Base-by-base conservation (phyloP, 92 coral and sea anemone species). In the Umimayanthus chanpuru region DNA sequence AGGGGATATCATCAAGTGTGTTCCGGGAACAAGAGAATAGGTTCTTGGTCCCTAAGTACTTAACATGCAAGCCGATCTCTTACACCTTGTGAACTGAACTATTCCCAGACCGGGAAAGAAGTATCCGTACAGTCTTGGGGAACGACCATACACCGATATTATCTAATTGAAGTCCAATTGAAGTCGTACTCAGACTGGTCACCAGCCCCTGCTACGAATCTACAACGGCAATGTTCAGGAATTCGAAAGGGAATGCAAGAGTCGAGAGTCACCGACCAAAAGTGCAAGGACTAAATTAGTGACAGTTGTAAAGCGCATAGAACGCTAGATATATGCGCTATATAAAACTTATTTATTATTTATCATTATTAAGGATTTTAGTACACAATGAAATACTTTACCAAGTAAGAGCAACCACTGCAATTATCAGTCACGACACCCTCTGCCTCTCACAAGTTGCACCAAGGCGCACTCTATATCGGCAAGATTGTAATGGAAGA, bases 61-160 rank as follows among this genome's bases (percentile, higher is more conserved):
- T 58, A n/a, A 85, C 80, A 85, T 85, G 81, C 81, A 28, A 73
- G 81, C 36, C 9, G 68, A 44, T 68, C 58, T 9, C 76, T 82
- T 39, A 65, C 56, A 4, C 87, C 87, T 9, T 82, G 87, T 39
- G 77, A 66, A 32, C 47, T 36, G 39, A 73, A 72, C 39, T 85
- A 41, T 40, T 83, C 53, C 11, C 77, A 44, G 39, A 0, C 88
- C 14, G 88, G n/a, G 28, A 77, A n/a, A 41, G 16, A 44, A 47
- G 41, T 49, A 16, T 67, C 28, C 20, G 90, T 47, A 14, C 67
- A 78, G 28, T 2, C 85, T 23, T 23, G 86, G 78, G 85, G 85
- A 4, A 86, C 76, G 56, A 87, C 75, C 77, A 85, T 85, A 23
- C 88, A 85, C 88, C 55, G 81, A 68, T 85, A 85, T 79, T 79